phyloP scores from a whole-genome alignment of 30 jellyfish, hydroid and myxozoan genomes.

The Cassiopea andromeda region DNA sequence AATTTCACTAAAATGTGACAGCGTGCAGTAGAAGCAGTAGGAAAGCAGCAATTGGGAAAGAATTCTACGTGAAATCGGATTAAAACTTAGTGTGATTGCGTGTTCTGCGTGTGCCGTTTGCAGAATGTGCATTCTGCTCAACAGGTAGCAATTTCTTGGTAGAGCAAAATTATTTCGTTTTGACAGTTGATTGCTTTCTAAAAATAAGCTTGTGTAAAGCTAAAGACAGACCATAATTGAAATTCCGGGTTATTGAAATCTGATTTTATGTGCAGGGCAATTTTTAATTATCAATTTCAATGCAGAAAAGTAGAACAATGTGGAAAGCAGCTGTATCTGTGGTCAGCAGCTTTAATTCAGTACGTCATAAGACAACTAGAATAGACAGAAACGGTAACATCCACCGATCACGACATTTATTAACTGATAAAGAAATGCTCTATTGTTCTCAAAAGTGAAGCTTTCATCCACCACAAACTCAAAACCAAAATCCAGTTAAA shows the following conservation, averaged over 20 bases:
- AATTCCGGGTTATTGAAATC: neutral
- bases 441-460: conserved; percentile 4
- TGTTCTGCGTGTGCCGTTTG: too few species aligned
- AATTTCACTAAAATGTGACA: too few species aligned
- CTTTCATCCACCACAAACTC: conserved; percentile 20
- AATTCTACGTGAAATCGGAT: too few species aligned
- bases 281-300: neutral
- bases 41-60: too few species aligned
- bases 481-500: conserved; percentile 16
- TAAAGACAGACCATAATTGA: neutral
- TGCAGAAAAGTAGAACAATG: neutral
- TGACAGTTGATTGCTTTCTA: too few species aligned
- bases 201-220: neutral
- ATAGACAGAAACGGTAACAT: conserved; percentile 1
- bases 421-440: conserved; percentile 15
- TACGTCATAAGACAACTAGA: conserved; percentile 4
- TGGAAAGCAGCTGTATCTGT: conserved; percentile 10
- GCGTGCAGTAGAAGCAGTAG: too few species aligned
- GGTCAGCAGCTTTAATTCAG: conserved; percentile 6
- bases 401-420: conserved; percentile 22
- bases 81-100: too few species aligned
- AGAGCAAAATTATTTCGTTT: too few species aligned
- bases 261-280: neutral
- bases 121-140: too few species aligned
- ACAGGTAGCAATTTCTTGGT: too few species aligned